phyloP scores from a whole-genome alignment of 2,888 invertebrate genomes.

The Agrotis clavis region DNA sequence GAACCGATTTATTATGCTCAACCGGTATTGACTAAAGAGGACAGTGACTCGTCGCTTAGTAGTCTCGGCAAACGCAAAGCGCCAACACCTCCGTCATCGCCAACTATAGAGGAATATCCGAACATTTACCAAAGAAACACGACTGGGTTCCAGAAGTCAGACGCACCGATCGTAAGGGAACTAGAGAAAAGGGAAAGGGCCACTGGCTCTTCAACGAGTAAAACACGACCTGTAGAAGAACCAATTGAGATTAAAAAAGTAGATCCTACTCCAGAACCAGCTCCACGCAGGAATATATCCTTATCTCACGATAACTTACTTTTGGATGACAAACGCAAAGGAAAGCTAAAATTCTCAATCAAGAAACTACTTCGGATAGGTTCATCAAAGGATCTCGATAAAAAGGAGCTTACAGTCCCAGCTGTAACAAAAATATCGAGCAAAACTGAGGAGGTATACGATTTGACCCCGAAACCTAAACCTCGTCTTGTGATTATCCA shows the following conservation, averaged over 20 bases:
- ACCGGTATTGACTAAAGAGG: constrained; percentile 90
- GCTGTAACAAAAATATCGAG: constrained; percentile 87
- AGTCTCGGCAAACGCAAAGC: constrained; percentile 94
- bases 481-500: constrained; percentile 96
- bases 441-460: constrained; percentile 90
- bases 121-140: constrained; percentile 92
- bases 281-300: constrained; percentile 93
- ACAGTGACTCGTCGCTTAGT: constrained; percentile 90
- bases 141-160: constrained; percentile 90
- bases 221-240: constrained; percentile 79
- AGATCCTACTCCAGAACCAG: constrained; percentile 92
- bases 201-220: constrained; percentile 75
- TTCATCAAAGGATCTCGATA: constrained; percentile 93
- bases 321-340: constrained; percentile 92
- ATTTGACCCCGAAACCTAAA: constrained; percentile 92
- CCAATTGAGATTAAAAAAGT: constrained; percentile 77
- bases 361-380: constrained; percentile 96
- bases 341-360: constrained; percentile 94
- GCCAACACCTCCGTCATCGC: constrained; percentile 93
- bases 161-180: constrained; percentile 93
- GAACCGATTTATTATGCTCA: constrained; percentile 87
- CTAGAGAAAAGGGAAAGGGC: constrained; percentile 94
- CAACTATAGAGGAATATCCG: constrained; percentile 87
- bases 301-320: constrained; percentile 94
- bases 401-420: constrained; percentile 87